Conservation (phyloP, 2,888 invertebrate species). For the Noctua fimbriata region DNA sequence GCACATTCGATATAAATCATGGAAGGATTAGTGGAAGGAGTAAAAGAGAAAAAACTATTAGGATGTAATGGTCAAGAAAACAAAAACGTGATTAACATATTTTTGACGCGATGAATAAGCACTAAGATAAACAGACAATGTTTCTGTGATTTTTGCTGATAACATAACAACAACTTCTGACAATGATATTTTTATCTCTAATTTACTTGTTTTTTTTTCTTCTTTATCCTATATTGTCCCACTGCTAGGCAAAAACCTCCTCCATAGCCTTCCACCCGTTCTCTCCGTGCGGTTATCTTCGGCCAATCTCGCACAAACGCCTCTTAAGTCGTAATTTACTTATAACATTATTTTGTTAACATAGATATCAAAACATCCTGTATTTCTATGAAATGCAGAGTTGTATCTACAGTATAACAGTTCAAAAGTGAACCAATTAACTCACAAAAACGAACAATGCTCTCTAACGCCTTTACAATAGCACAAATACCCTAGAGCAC, state of each 20-base stretch:
- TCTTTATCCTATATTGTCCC: too few relatives aligned
- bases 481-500: slow-evolving; percentile 30
- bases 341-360: not conserved
- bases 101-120: too few relatives aligned
- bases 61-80: rapidly evolving
- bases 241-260: too few relatives aligned
- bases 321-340: not conserved
- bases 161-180: not conserved
- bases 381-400: not conserved
- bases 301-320: too few relatives aligned
- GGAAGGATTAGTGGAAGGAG: too few relatives aligned
- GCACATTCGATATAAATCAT: too few relatives aligned
- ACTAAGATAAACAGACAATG: not conserved
- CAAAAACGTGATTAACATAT: not conserved
- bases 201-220: too few relatives aligned
- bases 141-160: not conserved
- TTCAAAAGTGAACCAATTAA: not conserved
- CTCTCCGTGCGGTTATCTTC: too few relatives aligned
- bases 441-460: slow-evolving; percentile 9
- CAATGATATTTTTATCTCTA: not conserved
- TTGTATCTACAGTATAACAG: not conserved
- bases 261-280: too few relatives aligned
- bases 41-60: too few relatives aligned
- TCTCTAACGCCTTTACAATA: not conserved
- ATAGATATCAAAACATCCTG: not conserved